A percentile compares a stretch with the other conserved stretches of the same genome.
Conservation (phyloP, 2,888 invertebrate species). For the Lasioglossum vierecki region DNA sequence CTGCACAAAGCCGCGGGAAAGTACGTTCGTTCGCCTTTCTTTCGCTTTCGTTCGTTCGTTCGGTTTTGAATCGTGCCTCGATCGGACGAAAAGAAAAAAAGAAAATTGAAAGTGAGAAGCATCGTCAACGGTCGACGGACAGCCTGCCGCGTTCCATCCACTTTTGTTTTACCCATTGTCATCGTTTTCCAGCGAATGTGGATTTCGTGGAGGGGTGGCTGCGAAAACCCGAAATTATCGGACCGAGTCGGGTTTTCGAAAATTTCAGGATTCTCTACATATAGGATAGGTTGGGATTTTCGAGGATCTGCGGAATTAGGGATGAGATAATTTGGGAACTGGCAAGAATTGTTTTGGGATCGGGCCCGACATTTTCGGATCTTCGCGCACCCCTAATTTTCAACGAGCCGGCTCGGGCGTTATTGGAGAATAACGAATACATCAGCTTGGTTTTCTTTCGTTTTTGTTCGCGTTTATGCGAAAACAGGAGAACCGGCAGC, state of each 20-base stretch:
- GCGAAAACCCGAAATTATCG: not conserved
- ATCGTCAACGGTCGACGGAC: constrained; percentile 48
- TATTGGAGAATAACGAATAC: too few relatives aligned
- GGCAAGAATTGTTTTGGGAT: not conserved
- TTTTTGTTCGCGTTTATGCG: not conserved
- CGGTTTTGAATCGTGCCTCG: constrained; percentile 29
- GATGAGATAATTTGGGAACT: not conserved
- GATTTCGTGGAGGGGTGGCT: not conserved
- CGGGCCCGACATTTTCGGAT: not conserved
- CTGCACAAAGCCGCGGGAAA: constrained; percentile 63
- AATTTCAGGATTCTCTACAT: not conserved
- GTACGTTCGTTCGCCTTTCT: constrained; percentile 31
- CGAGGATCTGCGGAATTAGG: not conserved
- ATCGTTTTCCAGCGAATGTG: not conserved
- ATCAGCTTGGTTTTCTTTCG: not conserved
- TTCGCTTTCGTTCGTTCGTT: constrained; percentile 23
- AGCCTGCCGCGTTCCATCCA: constrained; percentile 51
- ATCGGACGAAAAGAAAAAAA: constrained; percentile 28
- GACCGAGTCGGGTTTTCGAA: not conserved
- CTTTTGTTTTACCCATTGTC: constrained; percentile 21
- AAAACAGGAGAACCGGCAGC: constrained; percentile 47
- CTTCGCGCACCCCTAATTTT: not conserved
- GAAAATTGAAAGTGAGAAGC: constrained; percentile 21
- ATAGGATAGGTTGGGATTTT: not conserved
- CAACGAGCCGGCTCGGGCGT: not conserved